Evolutionary conservation across 64 coral and sea anemone genomes (phyloP), one percentile per base, ranked within the genome.

Genomic region (Montipora capricornis): DNA sequence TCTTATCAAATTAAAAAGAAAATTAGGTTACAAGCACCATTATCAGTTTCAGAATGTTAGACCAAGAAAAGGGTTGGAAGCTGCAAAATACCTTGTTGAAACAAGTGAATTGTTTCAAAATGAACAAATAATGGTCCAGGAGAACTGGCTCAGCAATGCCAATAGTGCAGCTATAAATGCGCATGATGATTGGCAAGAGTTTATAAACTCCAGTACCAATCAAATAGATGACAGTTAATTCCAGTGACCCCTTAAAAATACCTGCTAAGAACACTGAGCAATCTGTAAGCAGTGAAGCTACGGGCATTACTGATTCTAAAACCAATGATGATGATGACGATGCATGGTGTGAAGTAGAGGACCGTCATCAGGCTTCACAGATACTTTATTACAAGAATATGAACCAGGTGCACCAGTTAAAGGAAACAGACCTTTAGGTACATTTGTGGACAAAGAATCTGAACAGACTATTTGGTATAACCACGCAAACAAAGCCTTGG

Each of bases 41-140:
- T 78, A 15, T 78, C 76, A 78, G 47, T 47, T 48, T 55, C 52
- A 55, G 52, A 55, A 55, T 6, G 52, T 55, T 55, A 55, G 52
- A 55, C 52, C 52, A 10, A 44, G 22, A 78, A 78, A 78, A 78
- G 76, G 48, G 76, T 78, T 78, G 44, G 1, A 51, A 78, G 76
- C 48, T 44, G 76, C 76, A 78, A 49, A 78, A 0, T 49, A 78
- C 76, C 76, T 78, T 78, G 76, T 78, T 78, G 52, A 55, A 55
- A 55, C 52, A 55, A 55, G 52, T 55, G 52, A 55, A 55, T 10
- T 6, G 52, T 6, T 55, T 55, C 52, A 55, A 58, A 50, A 26
- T 50, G 1, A 83, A 55, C 10, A 46, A 17, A 83, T 86, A 86
- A 58, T 67, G n/a, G 82, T 86, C 49, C 82, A 86, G 44, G 82